Evolutionary conservation across 2,113 vertebrate species (phyloP).

Genomic region (Uria aalge): DNA sequence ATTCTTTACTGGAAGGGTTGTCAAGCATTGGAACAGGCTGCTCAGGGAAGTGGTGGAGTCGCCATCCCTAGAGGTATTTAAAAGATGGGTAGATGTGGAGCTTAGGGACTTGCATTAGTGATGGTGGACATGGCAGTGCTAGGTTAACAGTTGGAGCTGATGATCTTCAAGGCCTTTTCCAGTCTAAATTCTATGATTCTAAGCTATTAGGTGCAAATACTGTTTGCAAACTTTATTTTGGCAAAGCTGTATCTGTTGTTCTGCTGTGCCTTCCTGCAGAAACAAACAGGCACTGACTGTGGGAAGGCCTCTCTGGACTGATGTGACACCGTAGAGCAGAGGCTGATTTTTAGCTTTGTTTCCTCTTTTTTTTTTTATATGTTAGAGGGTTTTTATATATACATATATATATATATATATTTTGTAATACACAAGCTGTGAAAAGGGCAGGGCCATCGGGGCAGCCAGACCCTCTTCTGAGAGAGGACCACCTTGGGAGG

Average conservation of each 20-base stretch:
- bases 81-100: not conserved
- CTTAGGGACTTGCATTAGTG: not conserved
- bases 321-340: not conserved
- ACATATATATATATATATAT: too few relatives aligned
- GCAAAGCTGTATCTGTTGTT: not conserved
- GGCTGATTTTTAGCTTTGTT: not conserved
- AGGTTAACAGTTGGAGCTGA: not conserved
- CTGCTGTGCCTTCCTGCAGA: not conserved
- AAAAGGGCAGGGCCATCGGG: not conserved
- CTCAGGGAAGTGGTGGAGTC: not conserved
- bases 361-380: not conserved
- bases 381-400: too few relatives aligned
- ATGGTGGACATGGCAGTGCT: not conserved
- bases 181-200: not conserved
- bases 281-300: fast-evolving
- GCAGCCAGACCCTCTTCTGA: not conserved
- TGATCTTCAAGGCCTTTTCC: not conserved
- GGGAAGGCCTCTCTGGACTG: not conserved
- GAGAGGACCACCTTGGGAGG: not conserved
- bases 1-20: not conserved
- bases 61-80: not conserved
- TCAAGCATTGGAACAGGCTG: not conserved
- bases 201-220: not conserved
- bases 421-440: not conserved
- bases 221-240: not conserved